Base-by-base conservation (phyloP, 1,140 invertebrate genomes). In the Idris sp. region DNA sequence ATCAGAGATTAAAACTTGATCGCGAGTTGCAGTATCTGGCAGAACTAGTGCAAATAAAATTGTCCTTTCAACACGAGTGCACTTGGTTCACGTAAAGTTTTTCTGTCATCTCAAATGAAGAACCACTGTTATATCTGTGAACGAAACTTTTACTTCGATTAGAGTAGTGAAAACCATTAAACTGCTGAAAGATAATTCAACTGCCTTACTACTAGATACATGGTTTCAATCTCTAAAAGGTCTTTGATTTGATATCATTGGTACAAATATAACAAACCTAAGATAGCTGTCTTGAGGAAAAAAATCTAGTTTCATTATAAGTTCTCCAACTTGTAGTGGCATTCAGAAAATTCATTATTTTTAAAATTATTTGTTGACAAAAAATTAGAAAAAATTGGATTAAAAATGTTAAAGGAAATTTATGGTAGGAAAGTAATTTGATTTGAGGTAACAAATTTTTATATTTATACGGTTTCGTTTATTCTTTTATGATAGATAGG, bases 151-250 rank as follows among this genome's bases (percentile, higher is more conserved):
- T 76, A 76, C 62, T 76, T 76, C 68, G 68, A 76, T 76, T 72
- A 62, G 40, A 56, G 25, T 31, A 49, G 25, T 13, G 53, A 69
- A 59, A 69, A 68, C 44, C 64, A 75, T 75, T 65, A 36, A 69
- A 75, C 38, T 64, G 58, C 46, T 43, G 38, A 75, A 69, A 75
- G 58, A 80, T 81, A 79, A 81, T 76, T 81, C 77, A 78, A 74
- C 67, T 58, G 43, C 46, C 11, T 64, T 13, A 36, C 22, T 74
- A 79, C 22, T 74, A 79, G 78, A 81, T 78, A 77, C 80, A 81
- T 61, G 64, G 75, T 61, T 77, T 67, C 72, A 81, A 79, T 81
- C 73, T 74, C 78, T 78, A 78, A 81, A 74, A 78, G 76, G 74
- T 78, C 71, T 56, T 13, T 26, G 51, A 35, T 51, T 49, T 58